A percentile compares a stretch with the other conserved stretches of the same genome.
Evolutionary conservation across 2,888 invertebrate genomes (phyloP).

Genomic region (Trypoxylon attenuatum): DNA sequence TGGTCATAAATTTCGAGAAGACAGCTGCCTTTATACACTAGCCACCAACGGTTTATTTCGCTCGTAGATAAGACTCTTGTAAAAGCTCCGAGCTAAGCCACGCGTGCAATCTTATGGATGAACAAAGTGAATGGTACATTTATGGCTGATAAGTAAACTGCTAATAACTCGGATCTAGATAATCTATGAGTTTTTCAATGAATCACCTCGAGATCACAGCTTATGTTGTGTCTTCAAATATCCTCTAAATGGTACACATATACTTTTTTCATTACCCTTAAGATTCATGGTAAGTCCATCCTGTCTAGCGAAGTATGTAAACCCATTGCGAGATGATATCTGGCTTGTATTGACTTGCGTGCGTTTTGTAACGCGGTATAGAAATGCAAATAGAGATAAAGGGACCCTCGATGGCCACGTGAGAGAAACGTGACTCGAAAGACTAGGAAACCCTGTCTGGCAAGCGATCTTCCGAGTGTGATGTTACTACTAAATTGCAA

Average conservation of each 20-base stretch:
- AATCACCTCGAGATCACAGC: too few species aligned
- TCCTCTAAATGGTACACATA: not conserved
- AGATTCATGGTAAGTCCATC: not conserved
- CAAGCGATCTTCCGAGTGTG: not conserved
- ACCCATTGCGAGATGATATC: not conserved
- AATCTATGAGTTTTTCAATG: too few species aligned
- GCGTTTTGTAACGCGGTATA: not conserved
- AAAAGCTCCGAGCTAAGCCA: too few species aligned
- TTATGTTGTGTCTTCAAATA: not conserved
- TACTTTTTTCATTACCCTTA: not conserved
- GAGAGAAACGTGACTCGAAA: not conserved
- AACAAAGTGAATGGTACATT: too few species aligned
- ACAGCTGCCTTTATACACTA: too few species aligned
- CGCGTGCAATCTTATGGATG: too few species aligned
- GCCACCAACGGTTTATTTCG: too few species aligned
- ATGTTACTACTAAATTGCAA: not conserved
- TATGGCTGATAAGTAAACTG: too few species aligned
- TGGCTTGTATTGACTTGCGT: not conserved
- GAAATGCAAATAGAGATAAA: not conserved
- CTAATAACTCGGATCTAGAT: too few species aligned
- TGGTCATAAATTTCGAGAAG: slow-evolving; percentile 20
- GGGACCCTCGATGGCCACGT: not conserved
- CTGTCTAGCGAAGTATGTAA: not conserved
- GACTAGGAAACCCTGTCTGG: not conserved
- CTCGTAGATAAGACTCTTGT: too few species aligned